A percentile compares a stretch with the other conserved stretches of the same genome.
Conservation (phyloP, 2,888 invertebrate genomes). For the Pammene fasciana region DNA sequence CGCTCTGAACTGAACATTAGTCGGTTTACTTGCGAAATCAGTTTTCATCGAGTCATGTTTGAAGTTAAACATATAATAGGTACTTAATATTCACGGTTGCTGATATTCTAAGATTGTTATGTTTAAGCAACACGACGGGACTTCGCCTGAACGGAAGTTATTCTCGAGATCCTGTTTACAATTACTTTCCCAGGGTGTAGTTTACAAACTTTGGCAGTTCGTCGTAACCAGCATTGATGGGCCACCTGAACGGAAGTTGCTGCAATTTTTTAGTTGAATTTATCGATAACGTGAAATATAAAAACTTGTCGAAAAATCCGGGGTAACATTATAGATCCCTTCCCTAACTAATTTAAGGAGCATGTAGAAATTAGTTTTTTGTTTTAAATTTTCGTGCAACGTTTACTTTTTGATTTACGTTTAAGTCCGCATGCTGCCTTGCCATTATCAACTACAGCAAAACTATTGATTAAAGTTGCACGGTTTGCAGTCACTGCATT, state of each 20-base stretch:
- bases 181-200: conserved; percentile 24
- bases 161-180: conserved; percentile 30
- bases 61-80: conserved; percentile 1
- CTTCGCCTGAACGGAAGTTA: conserved; percentile 26
- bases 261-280: not conserved
- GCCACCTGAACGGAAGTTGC: not conserved
- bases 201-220: conserved; percentile 35
- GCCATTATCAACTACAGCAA: conserved; percentile 6
- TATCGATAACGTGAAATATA: not conserved
- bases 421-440: not conserved
- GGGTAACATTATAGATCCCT: too few species aligned
- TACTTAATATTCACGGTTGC: not conserved
- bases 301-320: not conserved
- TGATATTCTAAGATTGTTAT: conserved; percentile 8
- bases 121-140: not conserved
- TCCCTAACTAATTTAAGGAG: too few species aligned
- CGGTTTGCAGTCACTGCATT: conserved; percentile 13
- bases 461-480: conserved; percentile 11
- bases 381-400: not conserved
- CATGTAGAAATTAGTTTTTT: too few species aligned
- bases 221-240: not conserved
- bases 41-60: not conserved
- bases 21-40: not conserved
- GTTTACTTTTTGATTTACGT: not conserved
- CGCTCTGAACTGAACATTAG: conserved; percentile 12